phyloP scores from a whole-genome alignment of 2,797 vertebrate genomes.

The Hypotaenidia okinawae region DNA sequence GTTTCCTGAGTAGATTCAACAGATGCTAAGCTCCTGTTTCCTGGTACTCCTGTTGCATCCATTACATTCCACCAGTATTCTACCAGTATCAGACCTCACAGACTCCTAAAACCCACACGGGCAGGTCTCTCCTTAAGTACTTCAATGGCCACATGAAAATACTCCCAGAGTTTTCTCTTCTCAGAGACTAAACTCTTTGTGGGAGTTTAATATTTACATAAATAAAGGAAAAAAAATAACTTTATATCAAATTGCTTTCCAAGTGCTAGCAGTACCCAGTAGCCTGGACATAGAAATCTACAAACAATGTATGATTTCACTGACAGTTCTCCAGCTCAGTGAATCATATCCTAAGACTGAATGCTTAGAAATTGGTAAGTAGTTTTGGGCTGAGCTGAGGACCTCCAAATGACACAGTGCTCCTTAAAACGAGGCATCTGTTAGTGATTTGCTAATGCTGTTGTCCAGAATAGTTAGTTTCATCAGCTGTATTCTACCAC shows the following conservation, averaged over 20 bases:
- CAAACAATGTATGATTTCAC: background rate
- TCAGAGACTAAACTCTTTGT: background rate
- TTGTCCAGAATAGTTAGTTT: background rate
- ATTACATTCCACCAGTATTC: background rate
- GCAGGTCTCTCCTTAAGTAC: background rate
- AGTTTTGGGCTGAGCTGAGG: background rate
- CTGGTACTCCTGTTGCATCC: background rate
- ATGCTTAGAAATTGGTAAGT: background rate
- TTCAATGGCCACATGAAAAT: background rate
- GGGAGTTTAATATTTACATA: background rate
- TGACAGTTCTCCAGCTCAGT: background rate
- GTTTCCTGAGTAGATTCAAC: background rate
- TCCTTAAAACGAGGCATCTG: background rate
- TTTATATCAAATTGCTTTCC: background rate
- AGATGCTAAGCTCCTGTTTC: background rate
- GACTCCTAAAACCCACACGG: background rate
- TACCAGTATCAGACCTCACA: background rate
- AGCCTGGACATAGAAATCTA: background rate
- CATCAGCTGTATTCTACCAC: background rate
- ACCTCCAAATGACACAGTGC: background rate
- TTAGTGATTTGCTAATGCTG: background rate
- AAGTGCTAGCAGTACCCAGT: background rate
- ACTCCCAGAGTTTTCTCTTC: background rate
- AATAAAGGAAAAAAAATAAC: background rate
- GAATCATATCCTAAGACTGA: background rate